Base-by-base conservation (phyloP, 2,113 vertebrate species). In the Pristiophorus japonicus region DNA sequence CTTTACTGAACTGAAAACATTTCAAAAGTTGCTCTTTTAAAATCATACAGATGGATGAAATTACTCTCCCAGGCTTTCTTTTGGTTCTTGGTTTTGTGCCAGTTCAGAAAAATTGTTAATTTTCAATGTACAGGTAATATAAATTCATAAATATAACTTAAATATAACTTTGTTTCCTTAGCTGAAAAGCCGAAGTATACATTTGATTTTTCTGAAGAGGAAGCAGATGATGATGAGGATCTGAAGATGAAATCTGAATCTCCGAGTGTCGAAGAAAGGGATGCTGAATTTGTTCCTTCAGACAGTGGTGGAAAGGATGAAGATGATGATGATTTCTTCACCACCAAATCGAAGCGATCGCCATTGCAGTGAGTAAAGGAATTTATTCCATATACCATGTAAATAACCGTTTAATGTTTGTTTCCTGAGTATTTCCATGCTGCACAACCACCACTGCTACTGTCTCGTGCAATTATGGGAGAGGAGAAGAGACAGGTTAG, bases 131-230 rank as follows among this genome's bases (percentile, higher is more conserved):
- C 51, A 91, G 14, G 12, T 34, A 91, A 91, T 30, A 18, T 62
- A 91, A 91, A n/a, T n/a, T 87, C 59, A 91, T 62, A 38, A 63
- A 38, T 85, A 22, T 62, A 81, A 59, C 63, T 42, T 22, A 45
- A 3, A 27, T 67, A 16, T 95, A 47, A 88, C n/a, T 95, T 84
- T 95, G 45, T 95, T 87, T 47, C 55, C 20, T 2, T 96, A 99
- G 99, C 99, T 70, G 98, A 98, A 96, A 99, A 99, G 96, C 98
- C 99, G 70, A 99, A 99, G 96, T 99, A 99, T 95, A 99, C 99
- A 0, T 99, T 99, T 96, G 99, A 99, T 96, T 99, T 99, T 98
- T 99, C 99, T 0, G 99, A 99, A 97, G 99, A 99, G 45, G 99
- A 99, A 96, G 98, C 98, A 0, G 98, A 98, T 91, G 98, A 97